Conservation (phyloP, 2,113 vertebrate species). For the Pachypanchax playfairii region DNA sequence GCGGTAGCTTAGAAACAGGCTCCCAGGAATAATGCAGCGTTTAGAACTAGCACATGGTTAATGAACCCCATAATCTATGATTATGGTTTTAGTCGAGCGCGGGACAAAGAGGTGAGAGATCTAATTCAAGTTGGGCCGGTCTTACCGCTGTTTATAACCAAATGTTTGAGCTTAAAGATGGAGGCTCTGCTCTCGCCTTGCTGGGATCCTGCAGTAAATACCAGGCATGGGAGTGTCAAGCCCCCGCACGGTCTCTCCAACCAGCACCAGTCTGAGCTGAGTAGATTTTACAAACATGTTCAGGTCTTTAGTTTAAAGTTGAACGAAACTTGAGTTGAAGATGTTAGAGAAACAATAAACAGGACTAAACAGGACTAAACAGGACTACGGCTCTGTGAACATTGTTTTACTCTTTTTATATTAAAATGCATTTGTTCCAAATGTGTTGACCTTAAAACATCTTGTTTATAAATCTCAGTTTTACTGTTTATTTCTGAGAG, state of each 20-base stretch:
- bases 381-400: too few species aligned
- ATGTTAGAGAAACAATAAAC: too few species aligned
- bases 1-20: slow-evolving; percentile 41
- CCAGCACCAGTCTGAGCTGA: slow-evolving; percentile 11
- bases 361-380: too few species aligned
- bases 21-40: slow-evolving; percentile 52
- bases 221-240: slow-evolving; percentile 23
- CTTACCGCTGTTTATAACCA: slow-evolving; percentile 20
- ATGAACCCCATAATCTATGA: slow-evolving; percentile 58
- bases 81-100: slow-evolving; percentile 54
- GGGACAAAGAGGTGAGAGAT: slow-evolving; percentile 57
- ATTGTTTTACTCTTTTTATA: too few species aligned
- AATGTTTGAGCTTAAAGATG: slow-evolving; percentile 33
- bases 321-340: too few species aligned
- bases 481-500: too few species aligned
- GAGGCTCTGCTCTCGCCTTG: slow-evolving; percentile 3
- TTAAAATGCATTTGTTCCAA: too few species aligned
- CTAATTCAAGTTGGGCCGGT: slow-evolving; percentile 40
- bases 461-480: too few species aligned
- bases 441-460: too few species aligned
- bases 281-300: slow-evolving; percentile 1
- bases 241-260: slow-evolving; percentile 22
- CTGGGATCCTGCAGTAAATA: slow-evolving; percentile 21
- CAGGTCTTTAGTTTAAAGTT: not conserved
- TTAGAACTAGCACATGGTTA: slow-evolving; percentile 57